Evolutionary conservation across 2,888 invertebrate genomes (phyloP), one percentile per base, ranked within the genome.

Genomic region (Hyppa rectilinea): DNA sequence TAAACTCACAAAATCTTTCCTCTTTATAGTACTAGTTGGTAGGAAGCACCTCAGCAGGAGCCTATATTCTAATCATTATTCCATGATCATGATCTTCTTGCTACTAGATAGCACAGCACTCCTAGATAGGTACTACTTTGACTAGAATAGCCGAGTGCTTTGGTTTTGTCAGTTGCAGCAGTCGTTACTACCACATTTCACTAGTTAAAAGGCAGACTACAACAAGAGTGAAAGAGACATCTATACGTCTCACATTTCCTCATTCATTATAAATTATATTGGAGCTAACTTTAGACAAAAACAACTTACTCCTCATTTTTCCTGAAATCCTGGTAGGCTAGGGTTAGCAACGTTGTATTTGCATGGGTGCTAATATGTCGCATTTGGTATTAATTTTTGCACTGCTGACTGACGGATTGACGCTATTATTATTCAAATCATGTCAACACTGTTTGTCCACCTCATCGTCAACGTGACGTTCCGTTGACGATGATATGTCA

Each of bases 151-250:
- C 43, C 68, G 26, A 26, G 12, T 34, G 20, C 31, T 43, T n/a
- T 5, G 5, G 31, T 14, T 69, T n/a, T n/a, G n/a, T n/a, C n/a
- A n/a, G n/a, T n/a, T n/a, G n/a, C n/a, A n/a, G n/a, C n/a, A n/a
- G n/a, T n/a, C n/a, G n/a, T n/a, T n/a, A n/a, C n/a, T n/a, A n/a
- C 17, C 9, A 1, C 17, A n/a, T 14, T 26, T 47, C 10, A 20
- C 45, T 71, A 26, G 2, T 14, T 14, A 7, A 53, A 65, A 12
- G 20, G 40, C n/a, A n/a, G n/a, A n/a, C n/a, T n/a, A n/a, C n/a
- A 3, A 9, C 4, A 47, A 75, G 55, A 65, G 75, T 49, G 55
- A 71, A 71, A 49, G 75, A 49, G 66, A 71, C 23, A 47, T 38
- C n/a, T 53, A 74, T 29, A 43, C 12, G n/a, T 31, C 26, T 4